Percentiles rank a stretch among this genome's conserved stretches.
Evolutionary conservation across 1,140 invertebrate genomes (phyloP).

Genomic region (Apis laboriosa): DNA sequence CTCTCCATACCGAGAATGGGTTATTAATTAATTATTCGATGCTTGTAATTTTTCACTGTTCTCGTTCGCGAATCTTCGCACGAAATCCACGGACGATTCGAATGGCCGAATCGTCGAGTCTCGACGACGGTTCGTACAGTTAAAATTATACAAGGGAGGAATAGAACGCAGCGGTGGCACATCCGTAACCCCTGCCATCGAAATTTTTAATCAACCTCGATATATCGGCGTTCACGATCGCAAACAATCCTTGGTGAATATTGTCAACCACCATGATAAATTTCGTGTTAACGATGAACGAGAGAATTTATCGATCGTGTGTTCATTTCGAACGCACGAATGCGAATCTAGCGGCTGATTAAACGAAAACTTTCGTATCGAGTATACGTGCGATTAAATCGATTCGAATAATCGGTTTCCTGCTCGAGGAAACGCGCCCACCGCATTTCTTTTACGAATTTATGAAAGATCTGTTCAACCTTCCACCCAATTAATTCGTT

Average conservation of each 20-base stretch:
- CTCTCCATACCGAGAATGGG: neutral
- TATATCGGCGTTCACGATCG: neutral
- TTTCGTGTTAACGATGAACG: neutral
- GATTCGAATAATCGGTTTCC: slow-evolving; percentile 7
- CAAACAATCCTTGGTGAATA: neutral
- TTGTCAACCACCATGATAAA: neutral
- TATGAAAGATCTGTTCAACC: neutral
- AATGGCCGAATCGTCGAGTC: slow-evolving; percentile 22
- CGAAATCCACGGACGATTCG: neutral
- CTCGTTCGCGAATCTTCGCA: neutral
- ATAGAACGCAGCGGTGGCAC: neutral
- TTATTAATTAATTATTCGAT: neutral
- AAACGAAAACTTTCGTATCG: neutral
- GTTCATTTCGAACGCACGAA: slow-evolving; percentile 2
- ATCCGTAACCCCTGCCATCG: neutral
- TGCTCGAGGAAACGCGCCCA: neutral
- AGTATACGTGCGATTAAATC: slow-evolving; percentile 10
- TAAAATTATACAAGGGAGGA: slow-evolving; percentile 6
- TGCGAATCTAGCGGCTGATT: neutral
- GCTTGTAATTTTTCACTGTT: neutral
- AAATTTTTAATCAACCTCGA: neutral
- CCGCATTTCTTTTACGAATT: neutral
- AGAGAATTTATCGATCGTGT: neutral
- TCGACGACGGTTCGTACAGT: slow-evolving; percentile 3
- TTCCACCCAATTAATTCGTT: neutral